Conservation (phyloP, 2,113 vertebrate genomes). For the Bagarius yarrelli region DNA sequence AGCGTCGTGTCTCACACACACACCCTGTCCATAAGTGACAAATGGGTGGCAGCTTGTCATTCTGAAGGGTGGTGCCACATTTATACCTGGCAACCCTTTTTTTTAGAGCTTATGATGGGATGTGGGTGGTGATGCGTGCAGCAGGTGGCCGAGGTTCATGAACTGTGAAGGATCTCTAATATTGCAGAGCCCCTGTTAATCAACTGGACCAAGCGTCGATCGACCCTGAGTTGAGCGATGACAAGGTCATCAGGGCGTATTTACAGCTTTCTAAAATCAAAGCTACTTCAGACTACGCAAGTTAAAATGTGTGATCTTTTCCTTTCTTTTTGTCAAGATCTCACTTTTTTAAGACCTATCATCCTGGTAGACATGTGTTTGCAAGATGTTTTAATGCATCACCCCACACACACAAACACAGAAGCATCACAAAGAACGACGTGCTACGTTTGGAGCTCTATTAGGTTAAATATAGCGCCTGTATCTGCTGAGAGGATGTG, state of each 20-base stretch:
- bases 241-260: slow-evolving; percentile 1
- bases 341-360: not conserved
- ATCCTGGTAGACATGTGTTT: slow-evolving; percentile 4
- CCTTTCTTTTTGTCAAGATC: not conserved
- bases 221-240: not conserved
- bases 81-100: slow-evolving; percentile 54
- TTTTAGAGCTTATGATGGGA: slow-evolving; percentile 28
- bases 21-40: slow-evolving; percentile 55
- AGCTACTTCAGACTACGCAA: not conserved
- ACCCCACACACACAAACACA: not conserved
- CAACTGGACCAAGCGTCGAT: not conserved
- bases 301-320: slow-evolving; percentile 1
- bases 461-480: slow-evolving; percentile 34
- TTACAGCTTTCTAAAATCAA: not conserved
- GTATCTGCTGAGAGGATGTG: slow-evolving; percentile 1
- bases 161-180: slow-evolving; percentile 4
- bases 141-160: slow-evolving; percentile 33
- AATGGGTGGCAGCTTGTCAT: slow-evolving; percentile 59
- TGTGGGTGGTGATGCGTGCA: slow-evolving; percentile 25
- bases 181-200: slow-evolving; percentile 7
- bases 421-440: not conserved
- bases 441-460: not conserved
- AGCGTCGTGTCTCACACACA: slow-evolving; percentile 56
- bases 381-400: slow-evolving; percentile 16
- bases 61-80: slow-evolving; percentile 52